Conservation (phyloP, 2,113 vertebrate species). For the Elephantulus edwardii region DNA sequence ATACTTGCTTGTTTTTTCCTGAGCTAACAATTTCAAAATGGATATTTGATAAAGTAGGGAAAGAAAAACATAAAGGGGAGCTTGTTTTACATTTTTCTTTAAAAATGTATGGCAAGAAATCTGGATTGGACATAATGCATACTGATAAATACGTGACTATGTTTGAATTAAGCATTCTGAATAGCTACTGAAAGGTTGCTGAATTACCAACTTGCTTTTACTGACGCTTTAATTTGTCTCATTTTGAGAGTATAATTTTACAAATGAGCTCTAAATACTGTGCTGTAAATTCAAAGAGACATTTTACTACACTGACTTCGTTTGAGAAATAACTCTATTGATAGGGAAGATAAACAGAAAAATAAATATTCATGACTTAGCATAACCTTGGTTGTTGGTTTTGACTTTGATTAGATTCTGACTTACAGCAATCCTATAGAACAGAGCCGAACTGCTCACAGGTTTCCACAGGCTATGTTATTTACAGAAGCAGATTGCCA, state of each 20-base stretch:
- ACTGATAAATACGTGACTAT: neutral
- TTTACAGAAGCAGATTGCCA: neutral
- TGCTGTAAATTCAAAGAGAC: neutral
- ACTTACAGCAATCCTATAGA: neutral
- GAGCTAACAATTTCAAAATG: constrained; percentile 10
- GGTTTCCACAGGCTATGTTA: neutral
- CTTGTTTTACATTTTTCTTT: constrained; percentile 6
- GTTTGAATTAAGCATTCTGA: constrained; percentile 18
- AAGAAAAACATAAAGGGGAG: neutral
- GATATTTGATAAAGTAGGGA: constrained; percentile 14
- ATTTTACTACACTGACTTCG: constrained; percentile 46
- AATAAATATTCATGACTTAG: constrained; percentile 25
- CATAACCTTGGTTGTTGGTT: neutral
- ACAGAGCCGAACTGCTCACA: neutral
- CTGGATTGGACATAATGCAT: neutral
- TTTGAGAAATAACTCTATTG: constrained; percentile 27
- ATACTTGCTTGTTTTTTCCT: constrained; percentile 4
- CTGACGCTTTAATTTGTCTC: constrained; percentile 21
- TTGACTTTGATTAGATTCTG: neutral
- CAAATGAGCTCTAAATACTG: no score
- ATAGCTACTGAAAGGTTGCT: constrained; percentile 1
- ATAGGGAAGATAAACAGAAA: constrained; percentile 47
- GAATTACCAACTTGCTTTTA: constrained; percentile 27
- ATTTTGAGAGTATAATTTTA: constrained; percentile 34
- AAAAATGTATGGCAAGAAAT: constrained; percentile 25